Evolutionary conservation across 2,888 invertebrate genomes (phyloP).

Genomic region (Nomada fucata): DNA sequence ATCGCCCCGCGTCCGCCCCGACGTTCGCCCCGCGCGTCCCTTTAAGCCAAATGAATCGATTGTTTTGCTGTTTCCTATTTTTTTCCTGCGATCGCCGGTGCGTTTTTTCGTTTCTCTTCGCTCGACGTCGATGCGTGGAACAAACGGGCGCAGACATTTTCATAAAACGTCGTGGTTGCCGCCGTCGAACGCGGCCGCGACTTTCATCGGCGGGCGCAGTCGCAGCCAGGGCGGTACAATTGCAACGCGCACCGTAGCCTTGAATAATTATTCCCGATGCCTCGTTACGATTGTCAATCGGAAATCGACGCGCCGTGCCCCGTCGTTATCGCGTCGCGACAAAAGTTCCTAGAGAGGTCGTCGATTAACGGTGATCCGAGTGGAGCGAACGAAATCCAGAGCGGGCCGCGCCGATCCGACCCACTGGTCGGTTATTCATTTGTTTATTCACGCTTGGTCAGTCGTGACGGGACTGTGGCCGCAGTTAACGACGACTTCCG

Average conservation of each 20-base stretch:
- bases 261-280: slow-evolving; percentile 65
- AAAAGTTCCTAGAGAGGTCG: neutral
- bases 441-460: slow-evolving; percentile 70
- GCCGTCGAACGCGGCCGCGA: slow-evolving; percentile 59
- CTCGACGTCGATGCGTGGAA: slow-evolving; percentile 32
- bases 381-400: slow-evolving; percentile 24
- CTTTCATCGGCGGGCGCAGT: slow-evolving; percentile 57
- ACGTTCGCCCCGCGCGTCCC: neutral
- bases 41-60: neutral
- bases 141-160: slow-evolving; percentile 23
- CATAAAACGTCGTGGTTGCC: slow-evolving; percentile 6
- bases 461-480: slow-evolving; percentile 59
- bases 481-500: slow-evolving; percentile 67
- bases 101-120: slow-evolving; percentile 8
- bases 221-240: slow-evolving; percentile 46
- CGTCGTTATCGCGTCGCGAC: slow-evolving; percentile 9
- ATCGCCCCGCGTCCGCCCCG: too few species aligned
- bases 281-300: slow-evolving; percentile 48
- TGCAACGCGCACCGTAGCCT: slow-evolving; percentile 55
- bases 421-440: slow-evolving; percentile 48
- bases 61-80: neutral
- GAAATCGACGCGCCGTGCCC: slow-evolving; percentile 35
- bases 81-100: neutral
- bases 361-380: slow-evolving; percentile 5
- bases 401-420: slow-evolving; percentile 37